Conservation (phyloP, 2,888 invertebrate species). For the Heteromyza rotundicornis region DNA sequence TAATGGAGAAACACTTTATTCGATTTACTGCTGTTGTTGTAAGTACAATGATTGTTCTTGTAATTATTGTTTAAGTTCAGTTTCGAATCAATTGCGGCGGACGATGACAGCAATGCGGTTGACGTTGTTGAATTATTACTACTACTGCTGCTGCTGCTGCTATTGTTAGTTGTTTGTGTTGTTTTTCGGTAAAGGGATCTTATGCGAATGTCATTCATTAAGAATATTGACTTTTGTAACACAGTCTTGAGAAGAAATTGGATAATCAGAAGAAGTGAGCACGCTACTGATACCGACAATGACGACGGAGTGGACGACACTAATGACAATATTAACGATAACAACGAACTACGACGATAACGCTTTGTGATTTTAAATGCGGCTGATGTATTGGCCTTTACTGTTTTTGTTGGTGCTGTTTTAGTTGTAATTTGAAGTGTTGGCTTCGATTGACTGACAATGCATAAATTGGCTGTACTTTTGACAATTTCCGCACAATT, state of each 20-base stretch:
- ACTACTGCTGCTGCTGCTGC: no score
- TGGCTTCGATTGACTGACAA: no score
- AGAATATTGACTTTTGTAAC: slow-evolving; percentile 56
- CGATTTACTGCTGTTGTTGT: slow-evolving; percentile 56
- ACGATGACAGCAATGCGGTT: slow-evolving; percentile 30
- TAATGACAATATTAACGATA: slow-evolving; percentile 1
- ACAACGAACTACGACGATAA: slow-evolving; percentile 21
- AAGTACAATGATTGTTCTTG: slow-evolving; percentile 39
- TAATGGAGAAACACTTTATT: slow-evolving; percentile 61
- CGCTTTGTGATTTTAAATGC: slow-evolving; percentile 20
- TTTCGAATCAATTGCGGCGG: slow-evolving; percentile 22
- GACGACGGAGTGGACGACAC: slow-evolving; percentile 14
- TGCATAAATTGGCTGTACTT: no score
- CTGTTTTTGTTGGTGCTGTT: slow-evolving; percentile 28
- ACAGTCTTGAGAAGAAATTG: slow-evolving; percentile 45
- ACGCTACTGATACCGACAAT: background rate
- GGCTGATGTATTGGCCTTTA: slow-evolving; percentile 27
- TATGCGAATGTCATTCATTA: slow-evolving; percentile 62
- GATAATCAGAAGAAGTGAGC: slow-evolving; percentile 21
- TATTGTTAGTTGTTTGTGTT: slow-evolving; percentile 24
- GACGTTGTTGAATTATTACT: slow-evolving; percentile 29
- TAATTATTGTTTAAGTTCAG: slow-evolving; percentile 33
- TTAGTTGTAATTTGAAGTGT: slow-evolving; percentile 20
- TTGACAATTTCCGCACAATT: no score
- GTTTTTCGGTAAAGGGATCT: slow-evolving; percentile 48